Conservation (phyloP, 2,113 vertebrate species). For the Sebastes fasciatus region DNA sequence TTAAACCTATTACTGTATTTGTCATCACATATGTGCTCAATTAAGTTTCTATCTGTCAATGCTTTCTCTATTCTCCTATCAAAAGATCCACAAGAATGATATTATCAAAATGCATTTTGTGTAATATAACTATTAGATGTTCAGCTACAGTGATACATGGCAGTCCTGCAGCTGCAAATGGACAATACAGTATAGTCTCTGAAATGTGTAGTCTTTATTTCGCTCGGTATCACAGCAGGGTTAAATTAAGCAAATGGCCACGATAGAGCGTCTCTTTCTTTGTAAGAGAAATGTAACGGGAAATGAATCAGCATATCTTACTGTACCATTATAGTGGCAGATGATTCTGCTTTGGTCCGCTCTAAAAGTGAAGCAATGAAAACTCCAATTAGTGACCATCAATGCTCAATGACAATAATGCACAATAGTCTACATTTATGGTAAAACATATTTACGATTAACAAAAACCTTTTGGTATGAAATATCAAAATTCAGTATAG, state of each 20-base stretch:
- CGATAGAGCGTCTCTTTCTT: neutral
- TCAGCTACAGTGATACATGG: too few species aligned
- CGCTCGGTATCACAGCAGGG: neutral
- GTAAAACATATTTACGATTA: neutral
- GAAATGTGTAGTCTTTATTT: too few species aligned
- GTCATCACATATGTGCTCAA: neutral
- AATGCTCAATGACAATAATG: neutral
- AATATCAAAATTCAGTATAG: neutral
- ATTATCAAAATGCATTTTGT: too few species aligned
- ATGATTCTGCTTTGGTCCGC: neutral
- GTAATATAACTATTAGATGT: too few species aligned
- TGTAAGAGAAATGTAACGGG: neutral
- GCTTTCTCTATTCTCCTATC: too few species aligned
- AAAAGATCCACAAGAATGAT: too few species aligned
- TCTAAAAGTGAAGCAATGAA: neutral
- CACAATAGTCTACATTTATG: neutral
- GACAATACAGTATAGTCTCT: too few species aligned
- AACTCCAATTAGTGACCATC: neutral
- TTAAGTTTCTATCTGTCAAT: too few species aligned
- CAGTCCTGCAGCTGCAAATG: too few species aligned
- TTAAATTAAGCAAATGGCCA: too few species aligned
- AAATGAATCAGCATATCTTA: conserved; percentile 3
- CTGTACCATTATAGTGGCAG: conserved; percentile 2
- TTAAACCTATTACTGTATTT: neutral
- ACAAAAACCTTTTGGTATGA: neutral